These are phyloP conservation scores for Semibalanus balanoides DNA, from an alignment of 1,140 invertebrate genomes.

Conservation along the genomic window DNA sequence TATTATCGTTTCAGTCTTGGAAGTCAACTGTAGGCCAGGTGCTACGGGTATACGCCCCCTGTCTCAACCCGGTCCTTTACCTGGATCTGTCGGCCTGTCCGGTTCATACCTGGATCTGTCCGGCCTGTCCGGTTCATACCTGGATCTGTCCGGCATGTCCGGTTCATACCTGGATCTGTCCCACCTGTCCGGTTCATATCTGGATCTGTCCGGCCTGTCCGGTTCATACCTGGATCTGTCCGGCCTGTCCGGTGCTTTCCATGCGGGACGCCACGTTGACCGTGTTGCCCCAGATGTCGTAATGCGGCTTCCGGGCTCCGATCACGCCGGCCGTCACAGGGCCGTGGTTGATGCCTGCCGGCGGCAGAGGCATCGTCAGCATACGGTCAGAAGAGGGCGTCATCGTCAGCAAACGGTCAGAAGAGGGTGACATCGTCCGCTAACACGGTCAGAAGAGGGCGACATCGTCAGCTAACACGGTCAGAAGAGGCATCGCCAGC, in stretches of 20 bases:
- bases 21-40: too few species aligned
- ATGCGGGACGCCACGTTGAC: conserved; percentile 90
- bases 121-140: conserved; percentile 63
- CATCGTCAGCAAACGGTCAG: too few species aligned
- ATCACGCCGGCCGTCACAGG: conserved; percentile 88
- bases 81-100: too few species aligned
- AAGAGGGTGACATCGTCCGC: too few species aligned
- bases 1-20: too few species aligned
- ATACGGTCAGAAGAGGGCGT: too few species aligned
- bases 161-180: conserved; percentile 32
- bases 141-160: conserved; percentile 66
- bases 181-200: conserved; percentile 34
- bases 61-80: too few species aligned
- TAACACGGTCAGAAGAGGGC: too few species aligned
- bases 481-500: too few species aligned
- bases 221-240: conserved; percentile 45
- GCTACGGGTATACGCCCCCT: too few species aligned
- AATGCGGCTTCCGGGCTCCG: conserved; percentile 91
- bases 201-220: conserved; percentile 89
- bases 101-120: conserved; percentile 66
- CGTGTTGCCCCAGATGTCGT: conserved; percentile 96
- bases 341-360: conserved; percentile 76
- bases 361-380: too few species aligned
- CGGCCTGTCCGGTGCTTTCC: conserved; percentile 88
- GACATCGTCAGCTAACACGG: too few species aligned